phyloP scores from a whole-genome alignment of 2,888 invertebrate genomes.

The Anarsia innoxiella region DNA sequence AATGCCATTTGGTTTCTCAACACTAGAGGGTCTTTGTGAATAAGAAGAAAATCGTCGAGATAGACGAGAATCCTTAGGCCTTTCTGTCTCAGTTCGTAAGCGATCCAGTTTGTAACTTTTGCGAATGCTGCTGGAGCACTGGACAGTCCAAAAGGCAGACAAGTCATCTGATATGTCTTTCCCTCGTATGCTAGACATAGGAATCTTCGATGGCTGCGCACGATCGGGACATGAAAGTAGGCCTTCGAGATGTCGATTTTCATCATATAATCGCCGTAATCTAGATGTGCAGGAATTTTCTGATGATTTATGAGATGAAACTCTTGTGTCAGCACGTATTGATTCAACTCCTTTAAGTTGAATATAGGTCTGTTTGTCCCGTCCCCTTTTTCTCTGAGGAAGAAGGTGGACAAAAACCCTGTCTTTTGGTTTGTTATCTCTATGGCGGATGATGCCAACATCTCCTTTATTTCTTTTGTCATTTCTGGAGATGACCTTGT shows the following conservation, averaged over 20 bases:
- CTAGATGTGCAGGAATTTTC: conserved; percentile 12
- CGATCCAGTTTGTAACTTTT: conserved; percentile 18
- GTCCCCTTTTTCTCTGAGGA: conserved; percentile 15
- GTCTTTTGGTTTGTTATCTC: not conserved
- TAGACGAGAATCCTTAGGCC: conserved; percentile 14
- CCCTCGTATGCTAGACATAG: conserved; percentile 15
- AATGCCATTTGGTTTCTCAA: not conserved
- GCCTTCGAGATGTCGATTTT: conserved; percentile 23
- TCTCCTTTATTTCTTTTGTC: conserved; percentile 1
- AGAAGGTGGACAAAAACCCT: conserved; percentile 11
- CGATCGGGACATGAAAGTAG: conserved; percentile 18
- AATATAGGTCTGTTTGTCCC: conserved; percentile 15
- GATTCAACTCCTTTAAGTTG: conserved; percentile 15
- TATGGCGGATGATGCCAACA: conserved; percentile 1
- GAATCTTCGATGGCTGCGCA: conserved; percentile 17
- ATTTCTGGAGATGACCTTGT: conserved; percentile 1
- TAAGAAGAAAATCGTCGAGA: conserved; percentile 17
- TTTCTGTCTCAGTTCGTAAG: conserved; percentile 10
- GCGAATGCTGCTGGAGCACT: conserved; percentile 18
- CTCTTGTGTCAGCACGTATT: conserved; percentile 7
- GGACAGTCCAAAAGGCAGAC: conserved; percentile 18
- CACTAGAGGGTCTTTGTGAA: conserved; percentile 7
- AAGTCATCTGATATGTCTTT: conserved; percentile 16
- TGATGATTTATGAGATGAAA: conserved; percentile 16
- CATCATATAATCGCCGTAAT: conserved; percentile 13